Base-by-base conservation (phyloP, 2,113 vertebrate genomes). In the Ceratotherium simum region DNA sequence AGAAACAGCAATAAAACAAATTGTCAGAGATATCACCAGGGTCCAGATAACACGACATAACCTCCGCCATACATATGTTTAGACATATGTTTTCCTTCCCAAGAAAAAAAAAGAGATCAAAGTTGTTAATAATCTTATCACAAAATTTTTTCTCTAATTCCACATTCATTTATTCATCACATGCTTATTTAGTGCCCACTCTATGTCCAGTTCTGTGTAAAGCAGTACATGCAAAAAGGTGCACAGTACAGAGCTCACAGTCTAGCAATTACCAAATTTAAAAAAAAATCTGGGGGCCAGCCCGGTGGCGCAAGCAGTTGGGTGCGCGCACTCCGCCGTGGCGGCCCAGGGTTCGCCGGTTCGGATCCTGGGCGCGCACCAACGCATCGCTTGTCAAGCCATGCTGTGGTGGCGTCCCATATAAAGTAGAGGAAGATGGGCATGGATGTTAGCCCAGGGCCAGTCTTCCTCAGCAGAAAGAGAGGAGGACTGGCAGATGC, bases 71-170 rank as follows among this genome's bases (percentile, higher is more conserved):
- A 58, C 9, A 18, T 69, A 81, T 5, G 13, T 67, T 69, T 91
- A 89, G 16, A 58, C 3, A 25, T 11, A 54, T 1, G 3, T 67
- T 92, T 93, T 91, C 46, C 64, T 42, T 86, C 48, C 36, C 0
- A 16, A 16, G 23, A 16, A 6, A 1, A 21, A 16, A 42, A 21
- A 36, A 48, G 14, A 7, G 14, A 7, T 21, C 21, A 46, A 92
- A 58, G 2, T 36, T 70, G 94, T 60, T 75, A 51, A 72, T 58
- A 67, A 86, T 0, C 29, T 62, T 18, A 91, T 48, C 58, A 75
- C 46, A 85, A 72, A 88, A 20, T 31, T 29, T 83, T 83, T 84
- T 73, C 84, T 85, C 84, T 91, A 54, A 93, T 91, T 95, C 33
- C 72, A 62, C 27, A 91, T 46, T 67, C 20, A 89, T 86, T 67